Evolutionary conservation across 2,888 invertebrate genomes (phyloP), one percentile per base, ranked within the genome.

Genomic region (Vannuccia rotundouncinata): DNA sequence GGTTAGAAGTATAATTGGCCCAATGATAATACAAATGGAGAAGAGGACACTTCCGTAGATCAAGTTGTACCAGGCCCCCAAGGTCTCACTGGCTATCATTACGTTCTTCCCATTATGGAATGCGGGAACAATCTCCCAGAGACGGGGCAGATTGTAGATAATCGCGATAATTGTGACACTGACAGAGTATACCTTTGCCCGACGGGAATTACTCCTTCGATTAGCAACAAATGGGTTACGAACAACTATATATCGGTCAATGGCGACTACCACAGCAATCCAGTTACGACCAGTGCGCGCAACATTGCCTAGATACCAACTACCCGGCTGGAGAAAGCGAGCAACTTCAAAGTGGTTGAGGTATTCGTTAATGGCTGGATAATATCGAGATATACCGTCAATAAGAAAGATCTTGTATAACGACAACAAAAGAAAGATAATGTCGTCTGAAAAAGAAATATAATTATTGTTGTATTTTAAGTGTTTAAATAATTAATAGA

Each of bases 231-330:
- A 80, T 0, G 80, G 80, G 79, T 80, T 80, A n/a, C 77, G 78
- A 17, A 80, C 80, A 25, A 80, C 79, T 0, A 79, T 31, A 31
- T 45, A 80, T 2, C 80, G 25, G 59, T 80, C 80, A 13, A 80
- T 31, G 22, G 80, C 80, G 0, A 80, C 80, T 17, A 79, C 78
- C 29, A 80, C 78, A 2, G 78, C 78, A n/a, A 80, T 81, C 80
- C 80, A 80, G n/a, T 80, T 80, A 17, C 80, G 79, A 28, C 78
- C 80, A 28, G 30, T 45, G 1, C 80, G 1, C 17, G 80, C 31
- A n/a, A 59, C 79, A 28, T 77, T 79, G 0, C 80, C 80, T 0
- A 80, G 59, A 25, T 30, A 79, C 80, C 80, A 80, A 29, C 25
- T 29, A n/a, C 30, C 22, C 10, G 80, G 31, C 10, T 31, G 5